phyloP scores from a whole-genome alignment of 2,113 vertebrate species.

The Antechinus stuartii region DNA sequence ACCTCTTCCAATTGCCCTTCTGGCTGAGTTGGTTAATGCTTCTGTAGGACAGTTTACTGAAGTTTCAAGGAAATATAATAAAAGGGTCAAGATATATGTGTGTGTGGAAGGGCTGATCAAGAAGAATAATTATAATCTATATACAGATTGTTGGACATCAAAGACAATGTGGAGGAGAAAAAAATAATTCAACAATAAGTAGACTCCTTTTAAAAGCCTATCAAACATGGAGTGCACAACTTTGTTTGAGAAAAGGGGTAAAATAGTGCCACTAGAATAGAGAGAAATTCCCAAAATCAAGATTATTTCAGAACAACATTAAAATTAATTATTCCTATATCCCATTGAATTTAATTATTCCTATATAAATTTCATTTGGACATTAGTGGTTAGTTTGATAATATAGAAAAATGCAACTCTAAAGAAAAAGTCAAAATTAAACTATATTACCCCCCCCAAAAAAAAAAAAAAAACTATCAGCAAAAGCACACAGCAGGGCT shows the following conservation, averaged over 20 bases:
- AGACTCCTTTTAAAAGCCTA: background rate
- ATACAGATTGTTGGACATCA: background rate
- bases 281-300: background rate
- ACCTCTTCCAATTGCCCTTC: background rate
- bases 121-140: background rate
- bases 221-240: background rate
- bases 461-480: background rate
- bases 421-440: slow-evolving; percentile 5
- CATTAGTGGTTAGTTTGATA: slow-evolving; percentile 6
- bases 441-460: background rate
- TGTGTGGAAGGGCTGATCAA: background rate
- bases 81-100: background rate
- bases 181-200: background rate
- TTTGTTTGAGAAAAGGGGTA: background rate
- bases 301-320: background rate
- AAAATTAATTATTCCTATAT: background rate
- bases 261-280: background rate
- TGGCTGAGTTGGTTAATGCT: background rate
- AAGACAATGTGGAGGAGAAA: background rate
- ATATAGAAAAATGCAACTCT: slow-evolving; percentile 4
- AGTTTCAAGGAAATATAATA: background rate
- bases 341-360: background rate
- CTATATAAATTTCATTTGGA: slow-evolving; percentile 10
- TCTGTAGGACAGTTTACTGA: background rate
- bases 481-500: background rate